These are phyloP conservation scores for Petrocephalus microphthalmus DNA, from an alignment of 2,113 vertebrate genomes.

Conservation along the genomic window DNA sequence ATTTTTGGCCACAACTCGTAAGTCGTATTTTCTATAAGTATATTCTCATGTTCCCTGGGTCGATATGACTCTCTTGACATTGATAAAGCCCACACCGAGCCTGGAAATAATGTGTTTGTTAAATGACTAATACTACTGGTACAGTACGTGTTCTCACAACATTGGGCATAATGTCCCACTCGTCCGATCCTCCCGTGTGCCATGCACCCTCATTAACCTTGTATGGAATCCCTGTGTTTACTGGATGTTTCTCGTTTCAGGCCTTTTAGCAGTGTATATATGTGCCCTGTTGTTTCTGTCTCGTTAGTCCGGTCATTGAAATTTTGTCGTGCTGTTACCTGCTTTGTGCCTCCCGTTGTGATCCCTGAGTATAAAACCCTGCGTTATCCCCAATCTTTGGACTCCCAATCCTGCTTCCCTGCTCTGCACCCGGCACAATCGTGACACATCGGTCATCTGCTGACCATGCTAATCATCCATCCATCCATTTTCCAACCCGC, in stretches of 20 bases:
- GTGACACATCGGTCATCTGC: no score
- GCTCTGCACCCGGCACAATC: no score
- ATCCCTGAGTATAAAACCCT: no score
- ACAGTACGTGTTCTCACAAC: background rate
- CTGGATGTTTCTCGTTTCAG: background rate
- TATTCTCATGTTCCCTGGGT: background rate
- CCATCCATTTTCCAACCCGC: no score
- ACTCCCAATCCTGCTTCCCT: no score
- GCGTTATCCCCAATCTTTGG: no score
- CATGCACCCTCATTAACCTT: background rate
- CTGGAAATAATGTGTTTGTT: background rate
- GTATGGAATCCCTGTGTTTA: background rate
- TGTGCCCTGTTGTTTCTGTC: no score
- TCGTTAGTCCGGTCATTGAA: no score
- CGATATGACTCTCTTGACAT: background rate
- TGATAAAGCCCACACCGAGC: background rate
- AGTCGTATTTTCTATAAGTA: background rate
- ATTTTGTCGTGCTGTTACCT: no score
- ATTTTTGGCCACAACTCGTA: background rate
- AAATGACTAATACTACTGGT: background rate
- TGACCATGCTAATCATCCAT: no score
- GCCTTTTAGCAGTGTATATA: no score
- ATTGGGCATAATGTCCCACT: background rate
- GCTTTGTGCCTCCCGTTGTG: no score
- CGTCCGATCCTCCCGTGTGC: background rate